Evolutionary conservation across 2,113 vertebrate genomes (phyloP).

Genomic region (Otocyon megalotis): DNA sequence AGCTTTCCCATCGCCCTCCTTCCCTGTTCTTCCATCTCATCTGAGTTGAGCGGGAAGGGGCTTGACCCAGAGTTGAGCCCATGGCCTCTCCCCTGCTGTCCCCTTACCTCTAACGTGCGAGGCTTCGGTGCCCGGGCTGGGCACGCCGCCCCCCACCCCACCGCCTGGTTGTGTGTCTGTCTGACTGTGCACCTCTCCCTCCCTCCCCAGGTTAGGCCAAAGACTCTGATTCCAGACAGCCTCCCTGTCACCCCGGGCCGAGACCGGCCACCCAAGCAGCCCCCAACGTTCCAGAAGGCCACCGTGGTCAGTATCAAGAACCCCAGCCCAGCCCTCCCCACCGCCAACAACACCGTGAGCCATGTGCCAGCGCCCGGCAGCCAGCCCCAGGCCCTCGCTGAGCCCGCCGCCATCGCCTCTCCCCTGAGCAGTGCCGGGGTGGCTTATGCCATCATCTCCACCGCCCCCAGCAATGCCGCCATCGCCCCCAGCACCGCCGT

Average conservation of each 20-base stretch:
- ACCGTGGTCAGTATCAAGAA: conserved; percentile 93
- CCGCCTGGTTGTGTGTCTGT: accelerated
- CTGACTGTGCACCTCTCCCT: neutral
- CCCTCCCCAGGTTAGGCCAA: conserved; percentile 96
- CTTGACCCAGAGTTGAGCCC: accelerated
- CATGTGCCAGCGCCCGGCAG: conserved; percentile 87
- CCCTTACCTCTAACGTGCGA: accelerated
- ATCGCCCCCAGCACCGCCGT: conserved; percentile 85
- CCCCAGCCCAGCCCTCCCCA: conserved; percentile 94
- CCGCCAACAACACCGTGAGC: conserved; percentile 96
- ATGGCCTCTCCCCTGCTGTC: accelerated
- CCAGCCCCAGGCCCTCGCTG: conserved; percentile 82
- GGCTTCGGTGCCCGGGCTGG: neutral
- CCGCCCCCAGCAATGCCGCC: conserved; percentile 89
- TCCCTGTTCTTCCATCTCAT: accelerated
- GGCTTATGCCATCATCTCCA: conserved; percentile 97
- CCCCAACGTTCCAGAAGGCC: conserved; percentile 91
- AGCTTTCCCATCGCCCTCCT: too few species aligned
- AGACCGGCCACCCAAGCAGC: conserved; percentile 92
- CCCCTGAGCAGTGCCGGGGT: conserved; percentile 91
- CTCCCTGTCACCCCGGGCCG: conserved; percentile 93
- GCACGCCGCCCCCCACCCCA: too few species aligned
- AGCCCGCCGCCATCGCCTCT: conserved; percentile 81
- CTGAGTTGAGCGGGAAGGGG: neutral
- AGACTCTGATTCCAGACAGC: conserved; percentile 98